A percentile compares a stretch with the other conserved stretches of the same genome.
phyloP scores from a whole-genome alignment of 2,113 vertebrate species.

The Brachionichthys hirsutus region DNA sequence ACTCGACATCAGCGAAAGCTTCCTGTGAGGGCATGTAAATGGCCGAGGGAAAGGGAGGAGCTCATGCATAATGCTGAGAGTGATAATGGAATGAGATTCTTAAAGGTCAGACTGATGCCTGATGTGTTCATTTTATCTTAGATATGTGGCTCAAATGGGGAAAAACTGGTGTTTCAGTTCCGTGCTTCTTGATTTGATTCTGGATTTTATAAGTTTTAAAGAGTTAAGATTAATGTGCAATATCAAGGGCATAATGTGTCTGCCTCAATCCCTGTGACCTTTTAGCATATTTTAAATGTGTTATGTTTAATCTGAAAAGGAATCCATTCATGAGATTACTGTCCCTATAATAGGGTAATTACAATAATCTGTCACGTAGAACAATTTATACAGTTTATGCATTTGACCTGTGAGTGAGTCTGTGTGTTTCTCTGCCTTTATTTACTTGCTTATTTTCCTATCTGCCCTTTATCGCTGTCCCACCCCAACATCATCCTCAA shows the following conservation, averaged over 20 bases:
- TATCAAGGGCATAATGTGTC: conserved; percentile 3
- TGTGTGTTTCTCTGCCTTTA: conserved; percentile 19
- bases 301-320: conserved; percentile 35
- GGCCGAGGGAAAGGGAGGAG: conserved; percentile 7
- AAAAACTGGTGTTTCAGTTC: not conserved
- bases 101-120: no score
- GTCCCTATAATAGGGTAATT: conserved; percentile 57
- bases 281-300: conserved; percentile 22
- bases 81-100: conserved; percentile 11
- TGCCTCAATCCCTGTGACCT: conserved; percentile 14
- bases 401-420: conserved; percentile 41
- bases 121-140: not conserved
- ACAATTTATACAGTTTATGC: conserved; percentile 43
- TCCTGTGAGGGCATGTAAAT: conserved; percentile 27
- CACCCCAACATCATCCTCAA: not conserved
- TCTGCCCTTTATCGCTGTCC: conserved; percentile 23
- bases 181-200: conserved; percentile 5
- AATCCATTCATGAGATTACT: conserved; percentile 41
- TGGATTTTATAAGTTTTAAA: conserved; percentile 13
- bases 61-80: conserved; percentile 52
- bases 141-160: no score
- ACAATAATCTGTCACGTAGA: conserved; percentile 51
- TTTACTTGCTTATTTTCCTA: conserved; percentile 36
- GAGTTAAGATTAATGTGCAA: conserved; percentile 8
- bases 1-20: conserved; percentile 14